Conservation (phyloP, 1,140 invertebrate genomes). For the Aradophagus sp. region DNA sequence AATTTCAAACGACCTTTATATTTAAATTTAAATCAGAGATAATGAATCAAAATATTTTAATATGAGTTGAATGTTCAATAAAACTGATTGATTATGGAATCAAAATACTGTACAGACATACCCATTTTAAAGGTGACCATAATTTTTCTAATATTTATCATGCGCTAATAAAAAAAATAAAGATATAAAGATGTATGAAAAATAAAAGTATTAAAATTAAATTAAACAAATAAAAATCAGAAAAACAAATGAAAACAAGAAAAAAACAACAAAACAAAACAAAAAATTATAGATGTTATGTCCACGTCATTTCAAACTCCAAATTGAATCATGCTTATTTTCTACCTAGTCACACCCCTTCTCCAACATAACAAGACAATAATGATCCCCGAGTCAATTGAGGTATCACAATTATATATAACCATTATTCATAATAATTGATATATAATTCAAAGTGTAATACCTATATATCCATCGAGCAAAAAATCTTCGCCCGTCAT, state of each 20-base stretch:
- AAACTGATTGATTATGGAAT: no score
- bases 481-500: conserved; percentile 5
- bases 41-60: no score
- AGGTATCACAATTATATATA: conserved; percentile 37
- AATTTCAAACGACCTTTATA: no score
- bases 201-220: no score
- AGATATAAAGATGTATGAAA: no score
- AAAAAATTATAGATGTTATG: not conserved
- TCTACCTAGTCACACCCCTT: conserved; percentile 33
- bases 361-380: conserved; percentile 30
- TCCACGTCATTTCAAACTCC: conserved; percentile 32
- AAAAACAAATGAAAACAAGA: conserved; percentile 1
- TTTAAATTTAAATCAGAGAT: no score
- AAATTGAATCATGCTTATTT: conserved; percentile 28
- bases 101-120: no score
- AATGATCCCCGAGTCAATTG: conserved; percentile 20
- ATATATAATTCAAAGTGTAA: conserved; percentile 19
- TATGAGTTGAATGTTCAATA: no score
- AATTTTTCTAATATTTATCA: no score
- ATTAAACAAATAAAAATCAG: no score
- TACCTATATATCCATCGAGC: conserved; percentile 11
- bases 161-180: no score
- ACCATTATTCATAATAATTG: conserved; percentile 27
- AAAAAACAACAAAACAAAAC: conserved; percentile 8
- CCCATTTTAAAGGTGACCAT: no score